Conservation (phyloP, 2,888 invertebrate species). For the Halictus quadricinctus region DNA sequence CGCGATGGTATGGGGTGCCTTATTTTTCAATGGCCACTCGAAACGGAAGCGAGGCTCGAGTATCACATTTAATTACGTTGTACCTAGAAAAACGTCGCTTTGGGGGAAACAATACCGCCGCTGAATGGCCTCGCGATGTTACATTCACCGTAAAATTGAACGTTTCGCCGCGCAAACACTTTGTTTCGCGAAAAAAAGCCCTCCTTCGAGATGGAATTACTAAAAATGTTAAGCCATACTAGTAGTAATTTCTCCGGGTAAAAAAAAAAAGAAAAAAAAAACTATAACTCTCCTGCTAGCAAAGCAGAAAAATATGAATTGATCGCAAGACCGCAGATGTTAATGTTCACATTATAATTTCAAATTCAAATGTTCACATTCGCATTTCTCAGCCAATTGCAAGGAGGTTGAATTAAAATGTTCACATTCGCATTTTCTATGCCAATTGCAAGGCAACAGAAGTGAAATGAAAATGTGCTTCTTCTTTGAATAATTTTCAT, state of each 20-base stretch:
- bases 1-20: slow-evolving; percentile 18
- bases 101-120: slow-evolving; percentile 14
- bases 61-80: slow-evolving; percentile 11
- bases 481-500: background rate
- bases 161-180: background rate
- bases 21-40: slow-evolving; percentile 29
- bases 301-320: background rate
- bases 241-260: background rate
- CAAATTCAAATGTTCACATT: too few relatives aligned
- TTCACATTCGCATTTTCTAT: too few relatives aligned
- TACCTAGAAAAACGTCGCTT: background rate
- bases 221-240: background rate
- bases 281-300: too few relatives aligned
- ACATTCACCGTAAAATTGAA: slow-evolving; percentile 7
- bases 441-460: too few relatives aligned
- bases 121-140: background rate
- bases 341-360: too few relatives aligned
- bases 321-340: too few relatives aligned
- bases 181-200: background rate
- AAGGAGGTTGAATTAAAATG: too few relatives aligned
- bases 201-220: background rate
- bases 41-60: slow-evolving; percentile 2
- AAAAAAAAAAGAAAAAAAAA: too few relatives aligned
- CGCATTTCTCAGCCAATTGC: too few relatives aligned
- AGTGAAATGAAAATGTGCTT: background rate